Base-by-base conservation (phyloP, 2,797 vertebrate species). In the Trichosurus vulpecula region DNA sequence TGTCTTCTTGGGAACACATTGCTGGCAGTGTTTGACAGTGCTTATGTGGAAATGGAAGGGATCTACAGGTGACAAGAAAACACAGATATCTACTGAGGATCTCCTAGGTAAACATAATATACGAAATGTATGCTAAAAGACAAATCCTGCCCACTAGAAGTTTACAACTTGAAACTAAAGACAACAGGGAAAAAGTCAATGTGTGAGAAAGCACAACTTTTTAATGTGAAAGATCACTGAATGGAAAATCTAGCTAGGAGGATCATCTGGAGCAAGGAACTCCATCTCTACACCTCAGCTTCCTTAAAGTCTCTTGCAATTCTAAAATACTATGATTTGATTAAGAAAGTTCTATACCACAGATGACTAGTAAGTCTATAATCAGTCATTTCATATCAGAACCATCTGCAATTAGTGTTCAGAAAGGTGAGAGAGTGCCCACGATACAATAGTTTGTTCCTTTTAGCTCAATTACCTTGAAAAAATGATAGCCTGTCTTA, bases 291-390 rank as follows among this genome's bases (percentile, higher is more conserved):
- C 47, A 29, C 25, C 93, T 95, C 16, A 87, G 16, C 89, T 16
- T 66, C 54, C 35, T 94, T 90, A 92, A 61, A 35, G 89, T 58
- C 55, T 91, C 61, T 94, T 31, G 13, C 19, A 90, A 51, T 47
- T 96, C 56, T 92, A 94, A 94, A 94, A 93, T 90, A 66, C 95
- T 90, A 95, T 41, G 47, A n/a, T 74, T 41, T 35, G 61, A 66
- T 35, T 93, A 91, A 94, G 31, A 81, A 41, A 92, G 61, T 1
- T 93, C 53, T 52, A 95, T 66, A n/a, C 57, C 57, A 96, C 35
- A 53, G 91, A 92, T 52, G 90, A 96, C 94, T 4, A 90, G 52
- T 52, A 95, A 51, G 31, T 56, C 61, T 90, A 54, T 58, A 95
- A 81, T 94, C 74, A 95, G 29, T 92, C 93, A 91, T 91, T 92